A percentile compares a stretch with the other conserved stretches of the same genome.
These are phyloP conservation scores for Azemiops feae DNA, from an alignment of 2,113 vertebrate genomes.

Conservation along the genomic window DNA sequence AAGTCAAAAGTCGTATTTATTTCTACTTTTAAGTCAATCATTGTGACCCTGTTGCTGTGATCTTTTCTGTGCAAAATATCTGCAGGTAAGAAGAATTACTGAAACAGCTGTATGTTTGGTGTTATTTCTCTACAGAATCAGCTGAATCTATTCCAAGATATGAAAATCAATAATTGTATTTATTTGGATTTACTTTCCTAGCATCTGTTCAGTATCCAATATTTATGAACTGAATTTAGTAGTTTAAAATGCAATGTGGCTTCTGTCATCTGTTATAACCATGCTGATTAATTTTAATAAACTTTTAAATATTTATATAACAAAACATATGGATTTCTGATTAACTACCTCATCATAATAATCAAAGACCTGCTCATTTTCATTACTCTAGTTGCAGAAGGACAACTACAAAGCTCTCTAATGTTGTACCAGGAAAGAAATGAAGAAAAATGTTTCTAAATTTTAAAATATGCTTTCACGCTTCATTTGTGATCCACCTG, in stretches of 20 bases:
- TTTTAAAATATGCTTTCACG: conserved; percentile 2
- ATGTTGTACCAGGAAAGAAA: not conserved
- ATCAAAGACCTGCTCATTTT: conserved; percentile 4
- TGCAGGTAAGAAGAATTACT: conserved; percentile 11
- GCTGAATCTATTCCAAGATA: conserved; percentile 6
- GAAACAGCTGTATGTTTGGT: conserved; percentile 10
- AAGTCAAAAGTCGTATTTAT: not conserved
- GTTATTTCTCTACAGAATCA: conserved; percentile 10
- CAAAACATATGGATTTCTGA: conserved; percentile 10
- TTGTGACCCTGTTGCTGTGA: not conserved
- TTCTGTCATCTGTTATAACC: conserved; percentile 14
- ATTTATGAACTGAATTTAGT: not conserved
- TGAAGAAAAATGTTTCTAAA: not conserved
- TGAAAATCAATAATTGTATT: conserved; percentile 15
- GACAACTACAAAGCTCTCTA: not conserved
- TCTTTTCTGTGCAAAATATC: not conserved
- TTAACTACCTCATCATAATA: conserved; percentile 7
- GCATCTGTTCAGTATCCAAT: conserved; percentile 7
- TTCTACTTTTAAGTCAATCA: not conserved
- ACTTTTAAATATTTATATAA: conserved; percentile 15
- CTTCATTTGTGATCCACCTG: not conserved
- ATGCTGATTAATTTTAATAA: conserved; percentile 27
- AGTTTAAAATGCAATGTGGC: conserved; percentile 24
- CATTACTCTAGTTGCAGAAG: not conserved
- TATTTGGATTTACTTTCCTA: conserved; percentile 17